Base-by-base conservation (phyloP, 2,888 invertebrate species). In the Tenthredo distinguenda region DNA sequence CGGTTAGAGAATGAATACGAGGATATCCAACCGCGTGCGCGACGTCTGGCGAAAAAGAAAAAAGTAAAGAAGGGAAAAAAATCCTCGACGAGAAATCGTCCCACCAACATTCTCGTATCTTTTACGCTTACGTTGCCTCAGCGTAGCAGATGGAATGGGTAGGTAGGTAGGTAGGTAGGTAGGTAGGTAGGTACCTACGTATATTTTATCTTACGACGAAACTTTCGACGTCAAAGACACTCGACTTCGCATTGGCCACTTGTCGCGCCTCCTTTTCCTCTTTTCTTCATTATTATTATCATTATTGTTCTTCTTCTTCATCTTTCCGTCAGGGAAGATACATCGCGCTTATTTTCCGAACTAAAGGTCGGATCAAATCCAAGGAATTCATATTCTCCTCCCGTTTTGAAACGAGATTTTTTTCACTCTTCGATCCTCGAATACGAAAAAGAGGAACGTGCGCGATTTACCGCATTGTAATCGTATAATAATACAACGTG, bases 161-260 rank as follows among this genome's bases (percentile, higher is more conserved):
- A 50, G 37, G 18, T 74, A 74, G 18, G n/a, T 21, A 43, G 15
- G 21, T 26, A 26, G 26, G 26, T 26, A 26, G 26, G 26, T 26
- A 26, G 26, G 26, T 26, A 26, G 26, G 26, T 26, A 26, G 26
- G 50, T 74, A 74, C 72, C 31, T 77, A 77, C 50, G 34, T 77
- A 77, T 55, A 77, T 77, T 77, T 77, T 77, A 55, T 77, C 50
- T 77, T 77, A 77, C 77, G 47, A 55, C 12, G 10, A 50, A 77
- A 47, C 55, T 77, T 77, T 77, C 55, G 50, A 40, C 72, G 43
- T 40, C 43, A 74, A 50, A 50, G 50, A 50, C 77, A 77, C 77
- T 77, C 77, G 77, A 77, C 50, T 77, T 55, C 55, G 77, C 50
- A 77, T 77, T 77, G 77, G 77, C 77, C 77, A 77, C 77, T 77